Conservation (phyloP, 2,888 invertebrate species). For the Lithosia quadra region DNA sequence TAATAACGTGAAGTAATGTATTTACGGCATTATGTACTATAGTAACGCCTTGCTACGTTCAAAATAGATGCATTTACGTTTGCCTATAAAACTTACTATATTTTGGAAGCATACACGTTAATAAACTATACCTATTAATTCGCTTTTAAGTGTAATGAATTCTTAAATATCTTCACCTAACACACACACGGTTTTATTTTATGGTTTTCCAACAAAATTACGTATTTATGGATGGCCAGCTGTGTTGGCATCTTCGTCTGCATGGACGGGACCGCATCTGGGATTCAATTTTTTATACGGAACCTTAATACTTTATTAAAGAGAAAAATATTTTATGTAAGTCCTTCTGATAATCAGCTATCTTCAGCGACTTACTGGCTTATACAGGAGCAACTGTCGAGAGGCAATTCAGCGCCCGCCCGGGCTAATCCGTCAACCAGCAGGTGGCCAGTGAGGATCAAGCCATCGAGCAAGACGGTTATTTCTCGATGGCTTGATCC, state of each 20-base stretch:
- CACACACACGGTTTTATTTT: background rate
- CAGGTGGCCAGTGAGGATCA: too few relatives aligned
- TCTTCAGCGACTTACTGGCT: too few relatives aligned
- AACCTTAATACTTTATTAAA: background rate
- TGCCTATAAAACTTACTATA: background rate
- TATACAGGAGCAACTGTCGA: too few relatives aligned
- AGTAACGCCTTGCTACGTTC: background rate
- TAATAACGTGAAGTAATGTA: background rate
- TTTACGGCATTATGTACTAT: background rate
- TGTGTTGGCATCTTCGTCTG: background rate
- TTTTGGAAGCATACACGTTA: background rate
- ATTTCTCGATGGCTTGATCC: too few relatives aligned
- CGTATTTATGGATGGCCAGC: background rate
- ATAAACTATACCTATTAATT: background rate
- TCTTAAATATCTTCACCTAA: background rate
- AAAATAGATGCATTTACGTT: slow-evolving; percentile 7
- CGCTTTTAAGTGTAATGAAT: background rate
- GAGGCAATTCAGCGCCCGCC: too few relatives aligned
- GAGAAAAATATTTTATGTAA: background rate
- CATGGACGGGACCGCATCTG: too few relatives aligned
- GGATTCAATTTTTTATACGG: background rate
- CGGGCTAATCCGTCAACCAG: too few relatives aligned
- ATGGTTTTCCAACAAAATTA: background rate
- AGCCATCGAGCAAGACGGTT: too few relatives aligned
- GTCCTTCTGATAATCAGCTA: too few relatives aligned